Conservation (phyloP, 2,888 invertebrate genomes). For the Zygaena filipendulae region DNA sequence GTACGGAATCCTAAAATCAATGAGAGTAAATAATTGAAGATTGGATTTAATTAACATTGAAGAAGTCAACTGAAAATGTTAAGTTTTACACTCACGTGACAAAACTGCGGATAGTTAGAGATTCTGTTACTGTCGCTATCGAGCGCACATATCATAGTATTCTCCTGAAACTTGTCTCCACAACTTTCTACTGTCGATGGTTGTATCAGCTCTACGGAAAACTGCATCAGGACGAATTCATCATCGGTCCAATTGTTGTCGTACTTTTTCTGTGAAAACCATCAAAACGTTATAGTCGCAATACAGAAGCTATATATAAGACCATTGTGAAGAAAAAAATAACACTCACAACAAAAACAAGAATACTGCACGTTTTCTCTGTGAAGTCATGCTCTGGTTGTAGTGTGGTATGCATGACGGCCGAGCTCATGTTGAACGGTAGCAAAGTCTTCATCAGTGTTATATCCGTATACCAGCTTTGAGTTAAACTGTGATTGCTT, state of each 20-base stretch:
- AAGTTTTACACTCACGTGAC: slow-evolving; percentile 27
- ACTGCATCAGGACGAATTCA: slow-evolving; percentile 30
- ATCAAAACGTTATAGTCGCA: too few relatives aligned
- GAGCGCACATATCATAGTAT: slow-evolving; percentile 37
- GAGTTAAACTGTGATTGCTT: slow-evolving; percentile 30
- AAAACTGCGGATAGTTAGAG: slow-evolving; percentile 26
- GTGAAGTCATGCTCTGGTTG: slow-evolving; percentile 18
- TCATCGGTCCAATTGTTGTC: slow-evolving; percentile 26
- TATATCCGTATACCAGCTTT: slow-evolving; percentile 48
- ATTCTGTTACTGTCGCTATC: slow-evolving; percentile 30
- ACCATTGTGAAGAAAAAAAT: too few relatives aligned
- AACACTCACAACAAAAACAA: slow-evolving; percentile 40
- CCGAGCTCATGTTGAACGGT: slow-evolving; percentile 35
- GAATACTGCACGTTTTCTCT: slow-evolving; percentile 35
- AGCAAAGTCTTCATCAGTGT: slow-evolving; percentile 41
- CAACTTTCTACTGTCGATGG: slow-evolving; percentile 28
- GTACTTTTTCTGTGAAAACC: too few relatives aligned
- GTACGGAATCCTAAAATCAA: too few relatives aligned
- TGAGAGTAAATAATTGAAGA: too few relatives aligned
- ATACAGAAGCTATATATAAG: too few relatives aligned
- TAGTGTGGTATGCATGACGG: slow-evolving; percentile 25
- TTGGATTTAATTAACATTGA: too few relatives aligned
- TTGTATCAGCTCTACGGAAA: slow-evolving; percentile 31
- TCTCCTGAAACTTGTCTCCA: slow-evolving; percentile 29
- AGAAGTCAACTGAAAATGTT: too few relatives aligned